Evolutionary conservation across 2,113 vertebrate genomes (phyloP).

Genomic region (Pluvialis apricaria): DNA sequence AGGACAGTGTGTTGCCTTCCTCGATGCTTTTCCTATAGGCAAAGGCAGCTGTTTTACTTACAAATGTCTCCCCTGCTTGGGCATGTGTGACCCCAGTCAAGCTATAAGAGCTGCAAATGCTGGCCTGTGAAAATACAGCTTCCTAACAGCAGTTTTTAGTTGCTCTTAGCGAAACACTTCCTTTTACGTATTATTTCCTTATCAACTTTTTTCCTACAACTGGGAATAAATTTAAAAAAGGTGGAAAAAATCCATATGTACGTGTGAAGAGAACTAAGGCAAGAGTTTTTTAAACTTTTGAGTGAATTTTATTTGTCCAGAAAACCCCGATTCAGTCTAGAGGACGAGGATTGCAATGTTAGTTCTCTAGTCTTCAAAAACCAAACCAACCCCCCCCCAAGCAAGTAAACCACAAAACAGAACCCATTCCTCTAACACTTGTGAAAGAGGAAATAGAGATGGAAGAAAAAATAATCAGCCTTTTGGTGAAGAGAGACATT

Average conservation of each 20-base stretch:
- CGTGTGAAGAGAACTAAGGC: background rate
- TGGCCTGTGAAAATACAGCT: background rate
- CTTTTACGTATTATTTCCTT: background rate
- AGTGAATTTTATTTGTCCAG: background rate
- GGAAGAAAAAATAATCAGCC: background rate
- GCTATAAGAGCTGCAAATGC: background rate
- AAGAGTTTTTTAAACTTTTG: background rate
- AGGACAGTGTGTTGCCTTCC: background rate
- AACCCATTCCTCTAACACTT: background rate
- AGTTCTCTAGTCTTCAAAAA: background rate
- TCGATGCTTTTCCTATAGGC: background rate
- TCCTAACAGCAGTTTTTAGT: background rate
- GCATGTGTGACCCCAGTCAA: background rate
- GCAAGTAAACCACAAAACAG: conserved; percentile 8
- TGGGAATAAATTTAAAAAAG: background rate
- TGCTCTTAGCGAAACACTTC: background rate
- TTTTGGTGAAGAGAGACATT: background rate
- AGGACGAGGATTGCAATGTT: background rate
- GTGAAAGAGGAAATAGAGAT: conserved; percentile 48
- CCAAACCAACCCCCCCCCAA: background rate
- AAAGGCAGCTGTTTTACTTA: background rate
- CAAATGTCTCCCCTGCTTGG: background rate
- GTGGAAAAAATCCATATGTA: background rate
- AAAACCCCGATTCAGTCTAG: background rate
- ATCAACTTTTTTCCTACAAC: background rate